Base-by-base conservation (phyloP, 2,888 invertebrate species). In the Lasioglossum leucozonium region DNA sequence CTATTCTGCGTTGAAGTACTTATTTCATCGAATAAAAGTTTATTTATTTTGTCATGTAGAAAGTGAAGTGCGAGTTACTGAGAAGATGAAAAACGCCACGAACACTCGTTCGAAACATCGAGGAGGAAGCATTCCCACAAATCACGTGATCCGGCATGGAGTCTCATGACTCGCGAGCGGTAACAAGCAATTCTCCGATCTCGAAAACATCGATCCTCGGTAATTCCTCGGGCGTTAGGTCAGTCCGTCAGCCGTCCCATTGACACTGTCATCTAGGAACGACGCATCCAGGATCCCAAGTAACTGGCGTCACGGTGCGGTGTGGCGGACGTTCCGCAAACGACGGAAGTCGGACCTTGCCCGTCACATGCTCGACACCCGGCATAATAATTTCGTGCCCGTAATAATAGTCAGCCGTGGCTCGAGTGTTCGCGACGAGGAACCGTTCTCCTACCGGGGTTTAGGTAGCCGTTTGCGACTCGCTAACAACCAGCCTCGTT, bases 371-470 rank as follows among this genome's bases (percentile, higher is more conserved):
- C 58, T 71, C 81, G 84, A 82, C 84, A 86, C 73, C 82, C 79
- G 80, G 88, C 90, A 88, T 89, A 89, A 90, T 88, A 89, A 84
- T 65, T 65, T 85, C 76, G 71, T 40, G n/a, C n/a, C 74, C 71
- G 65, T 44, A 69, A 34, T 65, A 65, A 65, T 34, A 65, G 65
- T 65, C 65, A 8, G 65, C 34, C 65, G 4, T 18, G 22, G 62
- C 44, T 34, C 72, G 58, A 22, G 26, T 10, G 26, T 65, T 82
- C 62, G 13, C 30, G 30, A 4, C 30, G 62, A 26, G 26, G 30
- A 62, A 30, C 62, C 30, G 62, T 13, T 62, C 30, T 26, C 26
- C 4, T 5, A 1, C 10, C 13, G 72, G 26, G 72, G 26, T 42
- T 42, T 51, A 40, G 40, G 34, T 16, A 55, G 67, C 65, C 37